Percentiles rank a stretch among this genome's conserved stretches.
These are phyloP conservation scores for Podarcis siculus DNA, from an alignment of 2,797 vertebrate species.

Conservation along the genomic window DNA sequence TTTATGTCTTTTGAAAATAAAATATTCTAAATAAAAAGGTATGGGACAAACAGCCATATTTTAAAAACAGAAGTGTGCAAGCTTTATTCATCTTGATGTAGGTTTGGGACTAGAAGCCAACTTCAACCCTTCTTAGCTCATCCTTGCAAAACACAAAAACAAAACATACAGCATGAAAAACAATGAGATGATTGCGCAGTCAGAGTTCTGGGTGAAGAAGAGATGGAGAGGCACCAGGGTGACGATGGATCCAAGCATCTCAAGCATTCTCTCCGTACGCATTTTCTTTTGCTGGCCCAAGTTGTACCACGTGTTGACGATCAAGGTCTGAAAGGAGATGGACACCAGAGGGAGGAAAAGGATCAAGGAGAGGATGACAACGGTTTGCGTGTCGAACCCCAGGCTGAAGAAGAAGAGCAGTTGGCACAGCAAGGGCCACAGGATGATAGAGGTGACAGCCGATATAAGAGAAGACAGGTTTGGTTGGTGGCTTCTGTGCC, in stretches of 20 bases:
- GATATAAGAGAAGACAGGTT: not conserved
- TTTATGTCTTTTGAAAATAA: too few species aligned
- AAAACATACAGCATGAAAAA: not conserved
- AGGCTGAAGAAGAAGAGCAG: not conserved
- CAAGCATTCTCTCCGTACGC: not conserved
- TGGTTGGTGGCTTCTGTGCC: not conserved
- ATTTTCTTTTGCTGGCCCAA: not conserved
- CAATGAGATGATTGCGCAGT: not conserved
- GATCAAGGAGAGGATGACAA: not conserved
- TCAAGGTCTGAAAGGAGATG: not conserved
- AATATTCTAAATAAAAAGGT: too few species aligned
- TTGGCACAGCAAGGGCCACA: not conserved
- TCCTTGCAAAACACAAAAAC: not conserved
- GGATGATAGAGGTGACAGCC: not conserved
- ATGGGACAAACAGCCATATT: not conserved
- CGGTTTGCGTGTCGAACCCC: not conserved
- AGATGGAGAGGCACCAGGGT: not conserved
- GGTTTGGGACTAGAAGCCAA: not conserved
- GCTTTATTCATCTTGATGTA: not conserved
- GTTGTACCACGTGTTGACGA: not conserved
- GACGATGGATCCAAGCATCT: not conserved
- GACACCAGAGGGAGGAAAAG: not conserved
- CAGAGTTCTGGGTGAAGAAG: not conserved
- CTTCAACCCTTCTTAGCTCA: not conserved
- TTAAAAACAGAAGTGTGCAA: not conserved